Percentiles rank a stretch among this genome's conserved stretches.
These are phyloP conservation scores for Stegostoma tigrinum DNA, from an alignment of 2,113 vertebrate genomes.

Conservation along the genomic window DNA sequence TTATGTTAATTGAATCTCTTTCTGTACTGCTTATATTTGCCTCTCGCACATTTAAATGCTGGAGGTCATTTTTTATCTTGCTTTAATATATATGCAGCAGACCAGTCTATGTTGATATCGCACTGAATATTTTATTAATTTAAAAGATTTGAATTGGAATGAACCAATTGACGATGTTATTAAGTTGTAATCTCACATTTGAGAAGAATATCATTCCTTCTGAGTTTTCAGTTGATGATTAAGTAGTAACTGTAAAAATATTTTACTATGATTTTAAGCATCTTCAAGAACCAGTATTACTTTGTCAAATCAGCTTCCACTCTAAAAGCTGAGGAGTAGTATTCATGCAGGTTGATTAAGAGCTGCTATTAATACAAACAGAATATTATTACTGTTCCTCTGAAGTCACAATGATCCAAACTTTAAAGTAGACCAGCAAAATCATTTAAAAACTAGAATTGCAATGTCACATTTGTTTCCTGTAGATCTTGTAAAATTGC, in stretches of 20 bases:
- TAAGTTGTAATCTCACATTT: not conserved
- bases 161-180: not conserved
- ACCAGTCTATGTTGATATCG: not conserved
- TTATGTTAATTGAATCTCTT: constrained; percentile 43
- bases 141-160: constrained; percentile 5
- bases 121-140: not conserved
- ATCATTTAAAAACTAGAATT: constrained; percentile 7
- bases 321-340: not conserved
- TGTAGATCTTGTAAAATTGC: not conserved
- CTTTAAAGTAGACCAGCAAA: constrained; percentile 19
- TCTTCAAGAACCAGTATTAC: not conserved
- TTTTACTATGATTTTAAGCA: not conserved
- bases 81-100: constrained; percentile 44
- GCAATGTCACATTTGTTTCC: not conserved
- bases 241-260: not conserved
- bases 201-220: not conserved
- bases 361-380: constrained; percentile 9
- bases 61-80: constrained; percentile 44
- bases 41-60: constrained; percentile 48
- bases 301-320: not conserved
- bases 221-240: constrained; percentile 21
- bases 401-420: constrained; percentile 5
- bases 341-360: not conserved
- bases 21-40: constrained; percentile 42
- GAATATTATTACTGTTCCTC: not conserved